These are phyloP conservation scores for Cataglyphis altisquamis DNA, from an alignment of 2,888 invertebrate species.

Conservation along the genomic window DNA sequence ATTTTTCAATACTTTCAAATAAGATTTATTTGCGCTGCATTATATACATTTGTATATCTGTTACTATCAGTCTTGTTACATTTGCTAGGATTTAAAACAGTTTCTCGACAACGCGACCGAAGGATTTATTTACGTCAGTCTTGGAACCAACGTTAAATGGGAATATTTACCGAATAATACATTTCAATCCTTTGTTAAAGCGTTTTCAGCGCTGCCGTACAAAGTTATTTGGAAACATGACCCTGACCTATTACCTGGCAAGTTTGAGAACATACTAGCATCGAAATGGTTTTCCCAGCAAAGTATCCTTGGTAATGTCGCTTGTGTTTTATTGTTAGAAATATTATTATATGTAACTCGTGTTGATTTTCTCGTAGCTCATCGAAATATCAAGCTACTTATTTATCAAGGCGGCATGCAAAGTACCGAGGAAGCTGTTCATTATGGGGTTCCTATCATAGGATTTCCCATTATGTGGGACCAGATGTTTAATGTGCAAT, in stretches of 20 bases:
- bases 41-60: background rate
- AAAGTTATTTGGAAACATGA: constrained; percentile 76
- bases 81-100: constrained; percentile 66
- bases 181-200: constrained; percentile 63
- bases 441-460: constrained; percentile 73
- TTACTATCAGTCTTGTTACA: constrained; percentile 6
- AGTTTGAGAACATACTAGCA: constrained; percentile 68
- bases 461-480: constrained; percentile 76
- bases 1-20: background rate
- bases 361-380: constrained; percentile 65
- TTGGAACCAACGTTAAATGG: constrained; percentile 71
- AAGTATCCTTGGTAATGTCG: constrained; percentile 70
- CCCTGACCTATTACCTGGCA: constrained; percentile 41
- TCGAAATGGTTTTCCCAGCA: constrained; percentile 74
- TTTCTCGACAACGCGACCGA: constrained; percentile 69
- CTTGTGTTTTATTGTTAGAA: background rate
- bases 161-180: constrained; percentile 50
- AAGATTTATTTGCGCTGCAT: constrained; percentile 15
- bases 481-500: constrained; percentile 67
- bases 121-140: constrained; percentile 77
- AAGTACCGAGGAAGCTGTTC: constrained; percentile 77
- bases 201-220: constrained; percentile 70
- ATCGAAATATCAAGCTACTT: constrained; percentile 77
- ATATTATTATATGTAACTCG: background rate
- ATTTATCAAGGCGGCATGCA: constrained; percentile 80